A percentile compares a stretch with the other conserved stretches of the same genome.
These are phyloP conservation scores for Laterallus jamaicensis DNA, from an alignment of 2,113 vertebrate species.

Conservation along the genomic window DNA sequence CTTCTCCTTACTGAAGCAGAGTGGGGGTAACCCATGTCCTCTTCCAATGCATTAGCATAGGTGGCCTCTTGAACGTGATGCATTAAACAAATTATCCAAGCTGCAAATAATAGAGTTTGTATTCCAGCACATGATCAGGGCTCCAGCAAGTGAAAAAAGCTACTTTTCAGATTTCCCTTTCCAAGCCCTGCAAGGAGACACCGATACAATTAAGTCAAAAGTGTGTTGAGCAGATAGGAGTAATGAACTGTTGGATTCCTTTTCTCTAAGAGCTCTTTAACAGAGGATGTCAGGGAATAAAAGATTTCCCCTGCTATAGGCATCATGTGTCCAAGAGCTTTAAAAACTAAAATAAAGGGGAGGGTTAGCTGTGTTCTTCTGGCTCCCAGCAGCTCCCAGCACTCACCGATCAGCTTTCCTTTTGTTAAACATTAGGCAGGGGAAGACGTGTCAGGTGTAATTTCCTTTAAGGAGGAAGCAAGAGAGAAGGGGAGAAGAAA, in stretches of 20 bases:
- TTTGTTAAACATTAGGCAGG: not conserved
- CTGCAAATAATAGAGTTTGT: not conserved
- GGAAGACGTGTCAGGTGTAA: not conserved
- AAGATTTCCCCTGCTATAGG: not conserved
- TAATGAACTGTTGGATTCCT: slow-evolving; percentile 37
- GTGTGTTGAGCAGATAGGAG: slow-evolving; percentile 13
- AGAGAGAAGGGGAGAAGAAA: not conserved
- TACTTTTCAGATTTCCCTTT: not conserved
- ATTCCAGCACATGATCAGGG: not conserved
- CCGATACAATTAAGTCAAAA: not conserved
- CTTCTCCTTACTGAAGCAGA: not conserved
- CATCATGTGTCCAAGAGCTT: not conserved
- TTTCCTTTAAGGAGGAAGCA: not conserved
- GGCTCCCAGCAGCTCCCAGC: not conserved
- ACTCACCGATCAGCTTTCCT: not conserved
- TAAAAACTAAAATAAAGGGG: not conserved
- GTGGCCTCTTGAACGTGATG: not conserved
- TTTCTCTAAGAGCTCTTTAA: slow-evolving; percentile 22
- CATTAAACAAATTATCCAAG: not conserved
- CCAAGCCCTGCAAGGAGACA: not conserved
- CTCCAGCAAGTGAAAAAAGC: not conserved
- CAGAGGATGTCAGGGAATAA: not conserved
- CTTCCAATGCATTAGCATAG: not conserved
- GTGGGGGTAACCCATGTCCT: not conserved
- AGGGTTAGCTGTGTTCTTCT: not conserved